Base-by-base conservation (phyloP, 2,797 vertebrate species). In the Apogon talboti region DNA sequence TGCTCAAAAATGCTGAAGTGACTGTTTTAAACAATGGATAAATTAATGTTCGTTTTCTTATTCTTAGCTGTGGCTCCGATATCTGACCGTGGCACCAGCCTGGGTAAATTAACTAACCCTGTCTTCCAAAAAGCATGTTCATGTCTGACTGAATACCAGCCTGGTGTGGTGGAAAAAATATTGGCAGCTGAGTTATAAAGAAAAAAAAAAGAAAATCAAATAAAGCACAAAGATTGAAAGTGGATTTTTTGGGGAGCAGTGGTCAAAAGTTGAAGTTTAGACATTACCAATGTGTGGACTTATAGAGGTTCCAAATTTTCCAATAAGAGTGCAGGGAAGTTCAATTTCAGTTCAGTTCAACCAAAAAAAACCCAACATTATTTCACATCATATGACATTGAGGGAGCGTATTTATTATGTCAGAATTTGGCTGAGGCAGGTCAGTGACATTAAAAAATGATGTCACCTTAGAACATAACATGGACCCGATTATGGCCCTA, bases 11-110 rank as follows among this genome's bases (percentile, higher is more conserved):
- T 45, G 74, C 79, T 81, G 78, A 84, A 54, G 46, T 59, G 52
- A 56, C 41, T 24, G 12, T 66, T 87, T 87, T 50, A 73, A 82
- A 89, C 77, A 82, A 86, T 76, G 54, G 80, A 82, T 68, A 82
- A 35, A 81, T 78, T 81, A 71, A 81, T 78, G 55, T 42, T 45
- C 38, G 64, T 61, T 62, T 44, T 1, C 49, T 38, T 18, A 13
- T 46, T 66, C 51, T 37, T 43, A 9, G 16, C 51, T 73, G 37
- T 18, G 60, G 54, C 51, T 80, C 38, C 62, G 14, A 60, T 71
- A 79, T 74, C 45, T 70, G 37, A 11, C 56, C 18, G 43, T 56
- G 54, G 56, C 75, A 71, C 74, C 58, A 66, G 37, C 54, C 16
- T 47, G 43, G 58, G 24, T 58, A 68, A 40, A 70, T 67, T 58